Conservation (phyloP, 2,113 vertebrate genomes). For the Platysteira castanea region DNA sequence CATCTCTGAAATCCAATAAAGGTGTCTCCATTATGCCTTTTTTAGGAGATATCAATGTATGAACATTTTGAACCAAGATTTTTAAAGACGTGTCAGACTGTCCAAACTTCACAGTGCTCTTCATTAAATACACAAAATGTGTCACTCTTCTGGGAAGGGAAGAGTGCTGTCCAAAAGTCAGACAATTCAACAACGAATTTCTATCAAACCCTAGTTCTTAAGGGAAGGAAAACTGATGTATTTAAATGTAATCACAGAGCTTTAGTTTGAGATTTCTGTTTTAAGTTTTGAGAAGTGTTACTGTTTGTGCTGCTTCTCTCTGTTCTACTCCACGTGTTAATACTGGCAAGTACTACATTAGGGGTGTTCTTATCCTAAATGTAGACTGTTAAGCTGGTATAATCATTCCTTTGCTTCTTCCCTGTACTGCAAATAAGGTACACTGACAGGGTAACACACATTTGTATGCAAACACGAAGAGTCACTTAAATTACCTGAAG, state of each 20-base stretch:
- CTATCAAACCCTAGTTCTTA: neutral
- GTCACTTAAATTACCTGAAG: neutral
- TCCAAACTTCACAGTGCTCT: conserved; percentile 40
- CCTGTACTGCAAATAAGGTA: neutral
- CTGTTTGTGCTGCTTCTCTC: neutral
- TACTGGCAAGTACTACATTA: neutral
- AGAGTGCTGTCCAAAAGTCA: neutral
- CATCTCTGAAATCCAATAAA: conserved; percentile 53
- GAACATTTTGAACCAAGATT: conserved; percentile 34
- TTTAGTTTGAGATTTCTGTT: neutral
- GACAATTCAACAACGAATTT: neutral
- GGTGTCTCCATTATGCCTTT: neutral
- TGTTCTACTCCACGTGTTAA: neutral
- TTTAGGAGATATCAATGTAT: neutral
- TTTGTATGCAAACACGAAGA: neutral
- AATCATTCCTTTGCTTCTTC: neutral
- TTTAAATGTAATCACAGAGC: neutral
- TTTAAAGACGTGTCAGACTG: neutral
- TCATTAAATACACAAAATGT: conserved; percentile 35
- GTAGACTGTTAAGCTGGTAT: neutral
- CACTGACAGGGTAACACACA: neutral
- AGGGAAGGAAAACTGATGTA: neutral
- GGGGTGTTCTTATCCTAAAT: neutral
- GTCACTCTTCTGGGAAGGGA: neutral
- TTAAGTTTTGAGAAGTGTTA: neutral